These are phyloP conservation scores for Drosophila equinoxialis DNA, from an alignment of 1,140 invertebrate species.

Conservation along the genomic window DNA sequence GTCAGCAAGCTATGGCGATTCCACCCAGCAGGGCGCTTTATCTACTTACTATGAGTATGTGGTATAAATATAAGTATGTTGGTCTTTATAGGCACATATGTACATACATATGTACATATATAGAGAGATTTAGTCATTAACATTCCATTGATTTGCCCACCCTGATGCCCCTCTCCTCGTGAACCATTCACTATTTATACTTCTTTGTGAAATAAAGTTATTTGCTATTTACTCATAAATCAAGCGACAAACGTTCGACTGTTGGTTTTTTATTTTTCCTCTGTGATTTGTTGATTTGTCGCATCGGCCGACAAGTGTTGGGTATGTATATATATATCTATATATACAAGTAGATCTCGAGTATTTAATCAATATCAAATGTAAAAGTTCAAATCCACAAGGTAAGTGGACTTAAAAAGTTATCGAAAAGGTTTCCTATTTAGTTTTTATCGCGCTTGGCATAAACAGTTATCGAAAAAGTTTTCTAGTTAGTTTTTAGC, in stretches of 20 bases:
- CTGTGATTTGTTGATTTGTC: conserved; percentile 30
- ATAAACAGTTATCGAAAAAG: too few species aligned
- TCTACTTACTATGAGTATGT: neutral
- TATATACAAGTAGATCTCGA: conserved; percentile 33
- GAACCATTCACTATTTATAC: neutral
- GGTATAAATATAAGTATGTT: conserved; percentile 9
- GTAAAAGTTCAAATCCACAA: neutral
- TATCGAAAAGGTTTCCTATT: neutral
- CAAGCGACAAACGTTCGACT: conserved; percentile 4
- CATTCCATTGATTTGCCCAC: neutral
- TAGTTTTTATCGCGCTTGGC: too few species aligned
- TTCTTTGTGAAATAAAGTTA: conserved; percentile 11
- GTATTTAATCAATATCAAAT: neutral
- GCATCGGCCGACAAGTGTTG: conserved; percentile 25
- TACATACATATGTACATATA: neutral
- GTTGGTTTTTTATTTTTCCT: neutral
- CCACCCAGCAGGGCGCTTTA: conserved; percentile 8
- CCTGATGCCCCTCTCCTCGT: neutral
- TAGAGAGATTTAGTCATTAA: conserved; percentile 10
- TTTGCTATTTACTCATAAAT: conserved; percentile 10
- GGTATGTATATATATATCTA: conserved; percentile 6
- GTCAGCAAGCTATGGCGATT: neutral
- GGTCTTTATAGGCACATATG: neutral
- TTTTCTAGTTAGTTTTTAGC: too few species aligned
- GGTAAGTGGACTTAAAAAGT: neutral